phyloP scores from a whole-genome alignment of 2,888 invertebrate genomes.

The Drosophila neutralis region DNA sequence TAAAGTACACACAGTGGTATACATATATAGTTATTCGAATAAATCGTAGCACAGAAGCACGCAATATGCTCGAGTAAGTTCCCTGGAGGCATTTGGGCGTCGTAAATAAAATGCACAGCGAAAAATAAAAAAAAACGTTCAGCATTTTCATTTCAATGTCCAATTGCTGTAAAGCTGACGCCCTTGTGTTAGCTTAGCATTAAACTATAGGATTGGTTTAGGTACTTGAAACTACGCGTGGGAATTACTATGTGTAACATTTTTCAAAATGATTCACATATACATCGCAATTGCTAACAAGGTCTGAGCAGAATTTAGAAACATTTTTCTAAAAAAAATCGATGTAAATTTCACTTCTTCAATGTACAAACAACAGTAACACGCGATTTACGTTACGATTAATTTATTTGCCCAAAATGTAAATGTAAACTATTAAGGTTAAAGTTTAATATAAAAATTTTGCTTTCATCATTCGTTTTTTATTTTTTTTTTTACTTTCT shows the following conservation, averaged over 20 bases:
- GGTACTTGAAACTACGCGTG: not conserved
- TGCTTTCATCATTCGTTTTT: not conserved
- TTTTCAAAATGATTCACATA: not conserved
- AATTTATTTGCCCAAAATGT: not conserved
- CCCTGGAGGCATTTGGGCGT: slow-evolving; percentile 35
- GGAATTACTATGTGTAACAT: not conserved
- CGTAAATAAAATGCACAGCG: slow-evolving; percentile 64
- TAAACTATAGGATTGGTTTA: not conserved
- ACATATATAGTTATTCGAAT: slow-evolving; percentile 23
- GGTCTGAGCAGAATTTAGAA: not conserved
- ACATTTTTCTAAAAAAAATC: not conserved
- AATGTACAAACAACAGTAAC: not conserved
- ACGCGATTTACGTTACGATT: not conserved
- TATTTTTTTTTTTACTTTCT: not conserved
- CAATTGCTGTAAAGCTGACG: slow-evolving; percentile 3
- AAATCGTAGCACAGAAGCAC: slow-evolving; percentile 50
- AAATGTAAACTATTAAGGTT: not conserved
- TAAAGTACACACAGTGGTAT: not conserved
- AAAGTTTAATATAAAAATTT: not conserved
- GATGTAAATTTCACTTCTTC: not conserved
- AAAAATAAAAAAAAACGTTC: slow-evolving; percentile 27
- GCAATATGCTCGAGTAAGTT: slow-evolving; percentile 22
- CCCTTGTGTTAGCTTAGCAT: not conserved
- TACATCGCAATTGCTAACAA: not conserved
- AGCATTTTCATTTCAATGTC: slow-evolving; percentile 1